Conservation (phyloP, 1,140 invertebrate species). For the Bombus huntii region DNA sequence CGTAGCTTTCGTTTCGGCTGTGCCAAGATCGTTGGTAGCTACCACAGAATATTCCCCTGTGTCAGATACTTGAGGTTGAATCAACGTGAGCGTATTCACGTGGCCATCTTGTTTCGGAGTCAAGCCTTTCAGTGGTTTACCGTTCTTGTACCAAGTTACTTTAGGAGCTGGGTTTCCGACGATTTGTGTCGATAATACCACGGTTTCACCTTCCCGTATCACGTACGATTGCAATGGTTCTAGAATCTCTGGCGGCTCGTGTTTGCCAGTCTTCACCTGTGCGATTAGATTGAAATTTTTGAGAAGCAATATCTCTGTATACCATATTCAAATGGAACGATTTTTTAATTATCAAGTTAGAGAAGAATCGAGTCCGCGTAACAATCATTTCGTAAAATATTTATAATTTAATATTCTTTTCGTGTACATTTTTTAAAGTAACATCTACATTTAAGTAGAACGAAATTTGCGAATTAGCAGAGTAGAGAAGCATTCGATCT, state of each 20-base stretch:
- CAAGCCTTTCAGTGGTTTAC: slow-evolving; percentile 85
- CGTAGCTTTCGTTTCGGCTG: slow-evolving; percentile 88
- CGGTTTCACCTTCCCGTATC: slow-evolving; percentile 90
- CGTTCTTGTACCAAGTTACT: slow-evolving; percentile 91
- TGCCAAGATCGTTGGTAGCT: slow-evolving; percentile 90
- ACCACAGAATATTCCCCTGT: slow-evolving; percentile 91
- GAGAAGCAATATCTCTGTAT: not conserved
- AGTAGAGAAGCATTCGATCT: too few species aligned
- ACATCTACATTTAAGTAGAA: too few species aligned
- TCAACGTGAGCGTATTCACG: slow-evolving; percentile 86
- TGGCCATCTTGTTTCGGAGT: slow-evolving; percentile 86
- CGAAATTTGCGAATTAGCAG: too few species aligned
- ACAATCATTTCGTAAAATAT: not conserved
- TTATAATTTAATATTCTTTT: not conserved
- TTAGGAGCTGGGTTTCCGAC: slow-evolving; percentile 91
- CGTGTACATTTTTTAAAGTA: not conserved
- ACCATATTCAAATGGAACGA: not conserved
- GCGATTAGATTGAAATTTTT: slow-evolving; percentile 12
- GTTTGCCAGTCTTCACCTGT: slow-evolving; percentile 86
- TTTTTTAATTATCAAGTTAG: not conserved
- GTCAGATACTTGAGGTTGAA: slow-evolving; percentile 87
- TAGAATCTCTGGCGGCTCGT: slow-evolving; percentile 90
- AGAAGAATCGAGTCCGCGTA: not conserved
- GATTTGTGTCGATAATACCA: slow-evolving; percentile 89
- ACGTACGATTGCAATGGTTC: slow-evolving; percentile 89